Evolutionary conservation across 2,797 vertebrate species (phyloP).

Genomic region (Myiotriccus ornatus): DNA sequence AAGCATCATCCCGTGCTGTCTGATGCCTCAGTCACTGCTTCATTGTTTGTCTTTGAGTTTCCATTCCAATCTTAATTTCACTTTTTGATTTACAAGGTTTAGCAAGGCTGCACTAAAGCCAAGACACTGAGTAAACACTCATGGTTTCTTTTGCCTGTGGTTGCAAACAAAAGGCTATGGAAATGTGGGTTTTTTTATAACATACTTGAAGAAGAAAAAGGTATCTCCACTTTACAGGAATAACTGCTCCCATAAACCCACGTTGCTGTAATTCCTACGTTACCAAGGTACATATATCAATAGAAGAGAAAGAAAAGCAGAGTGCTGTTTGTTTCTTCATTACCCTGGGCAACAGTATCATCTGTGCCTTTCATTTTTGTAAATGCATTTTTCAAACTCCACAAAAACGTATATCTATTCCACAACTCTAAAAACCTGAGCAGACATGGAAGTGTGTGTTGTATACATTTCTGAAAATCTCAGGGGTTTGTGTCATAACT

Average conservation of each 20-base stretch:
- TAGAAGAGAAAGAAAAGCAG: neutral
- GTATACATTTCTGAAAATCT: neutral
- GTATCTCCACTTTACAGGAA: neutral
- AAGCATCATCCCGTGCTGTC: neutral
- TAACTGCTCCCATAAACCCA: neutral
- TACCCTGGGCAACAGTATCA: neutral
- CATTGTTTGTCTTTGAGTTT: neutral
- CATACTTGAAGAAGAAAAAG: neutral
- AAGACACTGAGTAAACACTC: neutral
- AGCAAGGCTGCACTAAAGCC: neutral
- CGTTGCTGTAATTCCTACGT: neutral
- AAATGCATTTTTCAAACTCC: neutral
- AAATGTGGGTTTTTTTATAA: neutral
- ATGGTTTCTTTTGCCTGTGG: neutral
- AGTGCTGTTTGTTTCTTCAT: constrained; percentile 17
- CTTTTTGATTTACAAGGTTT: neutral
- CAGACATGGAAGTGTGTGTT: neutral
- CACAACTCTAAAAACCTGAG: neutral
- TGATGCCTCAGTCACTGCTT: rapidly evolving
- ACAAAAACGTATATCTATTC: neutral
- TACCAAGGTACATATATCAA: neutral
- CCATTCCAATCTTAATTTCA: neutral
- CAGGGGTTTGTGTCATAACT: neutral
- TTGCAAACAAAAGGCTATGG: neutral
- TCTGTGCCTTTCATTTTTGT: neutral